These are phyloP conservation scores for Folsomia manolachei DNA, from an alignment of 2,888 invertebrate genomes.

Conservation along the genomic window DNA sequence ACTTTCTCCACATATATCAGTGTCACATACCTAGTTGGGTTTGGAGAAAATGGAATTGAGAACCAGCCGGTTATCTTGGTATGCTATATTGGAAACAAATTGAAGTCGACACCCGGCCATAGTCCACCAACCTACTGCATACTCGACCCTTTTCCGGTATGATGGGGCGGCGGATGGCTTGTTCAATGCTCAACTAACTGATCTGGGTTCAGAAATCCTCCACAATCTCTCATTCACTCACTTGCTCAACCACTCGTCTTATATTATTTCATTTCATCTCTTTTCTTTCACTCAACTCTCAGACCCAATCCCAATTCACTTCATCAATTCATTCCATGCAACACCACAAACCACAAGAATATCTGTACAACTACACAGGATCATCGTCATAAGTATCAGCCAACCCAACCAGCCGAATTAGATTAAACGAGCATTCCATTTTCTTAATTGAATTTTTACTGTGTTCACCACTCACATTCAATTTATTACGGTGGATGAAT, in stretches of 20 bases:
- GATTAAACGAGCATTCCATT: slow-evolving; percentile 6
- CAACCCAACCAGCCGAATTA: background rate
- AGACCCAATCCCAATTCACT: slow-evolving; percentile 3
- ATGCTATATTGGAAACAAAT: slow-evolving; percentile 44
- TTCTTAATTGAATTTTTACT: slow-evolving; percentile 10
- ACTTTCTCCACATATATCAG: slow-evolving; percentile 40
- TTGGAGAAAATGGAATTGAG: slow-evolving; percentile 45
- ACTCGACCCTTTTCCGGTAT: too few relatives aligned
- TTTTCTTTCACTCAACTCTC: slow-evolving; percentile 18
- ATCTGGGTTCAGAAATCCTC: too few relatives aligned
- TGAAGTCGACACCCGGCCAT: slow-evolving; percentile 37
- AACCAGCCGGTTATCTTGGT: slow-evolving; percentile 33
- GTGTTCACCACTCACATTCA: background rate
- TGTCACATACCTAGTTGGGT: slow-evolving; percentile 44
- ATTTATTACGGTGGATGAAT: background rate
- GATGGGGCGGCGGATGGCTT: too few relatives aligned
- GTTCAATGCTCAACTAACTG: too few relatives aligned
- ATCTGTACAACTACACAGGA: background rate
- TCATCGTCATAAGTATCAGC: too few relatives aligned
- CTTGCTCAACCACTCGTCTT: slow-evolving; percentile 17
- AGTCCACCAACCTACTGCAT: too few relatives aligned
- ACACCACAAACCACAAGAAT: background rate
- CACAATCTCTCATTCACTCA: slow-evolving; percentile 26
- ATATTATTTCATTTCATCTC: slow-evolving; percentile 13
- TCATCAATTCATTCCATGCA: background rate